Evolutionary conservation across 1,140 invertebrate genomes (phyloP).

Genomic region (Drosophila truncata): DNA sequence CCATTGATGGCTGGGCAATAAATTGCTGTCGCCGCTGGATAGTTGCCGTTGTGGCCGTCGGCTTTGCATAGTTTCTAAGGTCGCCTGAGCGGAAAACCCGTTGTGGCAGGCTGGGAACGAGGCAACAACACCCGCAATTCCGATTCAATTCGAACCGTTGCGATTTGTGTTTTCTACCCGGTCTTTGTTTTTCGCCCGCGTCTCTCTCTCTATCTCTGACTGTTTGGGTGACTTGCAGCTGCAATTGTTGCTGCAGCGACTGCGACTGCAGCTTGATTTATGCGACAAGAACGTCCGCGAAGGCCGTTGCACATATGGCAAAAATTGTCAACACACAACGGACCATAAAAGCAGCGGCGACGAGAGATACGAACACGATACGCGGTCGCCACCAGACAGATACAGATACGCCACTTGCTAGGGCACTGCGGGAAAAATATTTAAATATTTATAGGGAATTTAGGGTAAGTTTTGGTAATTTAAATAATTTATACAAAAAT

Average conservation of each 20-base stretch:
- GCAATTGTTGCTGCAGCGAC: slow-evolving; percentile 31
- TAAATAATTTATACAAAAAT: not conserved
- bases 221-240: slow-evolving; percentile 58
- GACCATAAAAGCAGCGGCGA: slow-evolving; percentile 58
- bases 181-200: slow-evolving; percentile 35
- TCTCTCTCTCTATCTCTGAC: not conserved
- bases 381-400: slow-evolving; percentile 30
- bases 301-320: slow-evolving; percentile 79
- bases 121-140: slow-evolving; percentile 69
- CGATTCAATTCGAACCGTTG: slow-evolving; percentile 40
- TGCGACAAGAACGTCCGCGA: slow-evolving; percentile 68
- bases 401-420: slow-evolving; percentile 43
- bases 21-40: slow-evolving; percentile 71
- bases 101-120: slow-evolving; percentile 53
- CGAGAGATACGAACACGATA: slow-evolving; percentile 65
- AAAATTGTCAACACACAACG: slow-evolving; percentile 77
- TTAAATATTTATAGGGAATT: slow-evolving; percentile 1
- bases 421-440: slow-evolving; percentile 5
- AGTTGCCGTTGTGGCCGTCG: slow-evolving; percentile 53
- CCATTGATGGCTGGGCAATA: slow-evolving; percentile 66
- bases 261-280: slow-evolving; percentile 65
- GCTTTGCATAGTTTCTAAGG: slow-evolving; percentile 78
- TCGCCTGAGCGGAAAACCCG: slow-evolving; percentile 59
- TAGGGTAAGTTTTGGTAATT: too few species aligned
- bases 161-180: slow-evolving; percentile 28